Conservation (phyloP, 2,888 invertebrate species). For the Bugula neritina region DNA sequence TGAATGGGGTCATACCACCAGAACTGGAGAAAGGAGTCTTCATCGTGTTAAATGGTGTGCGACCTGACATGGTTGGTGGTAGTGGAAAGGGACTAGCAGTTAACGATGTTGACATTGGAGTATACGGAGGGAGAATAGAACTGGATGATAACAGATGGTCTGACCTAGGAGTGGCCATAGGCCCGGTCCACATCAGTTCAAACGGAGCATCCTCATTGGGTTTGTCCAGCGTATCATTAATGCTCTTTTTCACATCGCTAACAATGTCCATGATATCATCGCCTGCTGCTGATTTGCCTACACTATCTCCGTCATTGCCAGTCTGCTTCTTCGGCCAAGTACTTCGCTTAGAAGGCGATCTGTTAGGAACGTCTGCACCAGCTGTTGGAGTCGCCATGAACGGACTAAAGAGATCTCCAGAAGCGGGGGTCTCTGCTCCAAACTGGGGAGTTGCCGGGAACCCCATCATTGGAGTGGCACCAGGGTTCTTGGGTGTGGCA, state of each 20-base stretch:
- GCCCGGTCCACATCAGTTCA: slow-evolving; percentile 6
- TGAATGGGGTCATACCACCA: slow-evolving; percentile 18
- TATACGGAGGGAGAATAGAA: slow-evolving; percentile 18
- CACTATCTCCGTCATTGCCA: background rate
- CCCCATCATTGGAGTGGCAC: background rate
- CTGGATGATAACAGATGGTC: background rate
- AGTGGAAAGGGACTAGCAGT: background rate
- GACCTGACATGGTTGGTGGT: background rate
- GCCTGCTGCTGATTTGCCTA: background rate
- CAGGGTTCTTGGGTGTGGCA: background rate
- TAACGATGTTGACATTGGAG: background rate
- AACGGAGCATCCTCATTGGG: slow-evolving; percentile 11
- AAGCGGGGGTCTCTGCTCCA: background rate
- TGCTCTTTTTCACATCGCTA: slow-evolving; percentile 15
- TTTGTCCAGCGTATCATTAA: background rate
- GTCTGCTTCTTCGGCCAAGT: background rate
- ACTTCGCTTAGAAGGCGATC: background rate
- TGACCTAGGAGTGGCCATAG: slow-evolving; percentile 1
- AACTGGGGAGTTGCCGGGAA: background rate
- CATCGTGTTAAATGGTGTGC: slow-evolving; percentile 1
- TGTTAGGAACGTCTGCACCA: background rate
- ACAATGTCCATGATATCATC: slow-evolving; percentile 19
- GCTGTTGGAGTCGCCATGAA: background rate
- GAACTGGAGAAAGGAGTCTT: background rate
- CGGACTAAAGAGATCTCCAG: background rate